Percentiles rank a stretch among this genome's conserved stretches.
These are phyloP conservation scores for Andricus grossulariae DNA, from an alignment of 1,140 invertebrate genomes.

Conservation along the genomic window DNA sequence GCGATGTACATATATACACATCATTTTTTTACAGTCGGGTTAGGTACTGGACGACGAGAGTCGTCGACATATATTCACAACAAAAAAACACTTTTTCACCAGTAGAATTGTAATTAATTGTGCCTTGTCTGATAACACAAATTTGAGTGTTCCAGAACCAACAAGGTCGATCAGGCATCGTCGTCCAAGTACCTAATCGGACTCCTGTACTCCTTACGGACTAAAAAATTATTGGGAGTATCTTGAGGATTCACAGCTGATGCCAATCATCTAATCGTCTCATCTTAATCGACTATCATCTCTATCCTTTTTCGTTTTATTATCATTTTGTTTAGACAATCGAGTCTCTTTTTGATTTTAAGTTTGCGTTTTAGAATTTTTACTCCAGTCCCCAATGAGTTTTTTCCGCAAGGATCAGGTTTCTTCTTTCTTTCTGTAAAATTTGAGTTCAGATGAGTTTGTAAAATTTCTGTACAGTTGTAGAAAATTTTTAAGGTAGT, in stretches of 20 bases:
- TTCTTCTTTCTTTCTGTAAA: slow-evolving; percentile 16
- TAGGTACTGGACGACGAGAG: slow-evolving; percentile 27
- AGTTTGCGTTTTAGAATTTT: slow-evolving; percentile 13
- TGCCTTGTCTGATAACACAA: slow-evolving; percentile 11
- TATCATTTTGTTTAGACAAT: neutral
- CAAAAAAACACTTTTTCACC: neutral
- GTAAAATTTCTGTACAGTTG: slow-evolving; percentile 1
- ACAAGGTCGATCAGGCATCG: slow-evolving; percentile 41
- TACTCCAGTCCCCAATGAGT: slow-evolving; percentile 18
- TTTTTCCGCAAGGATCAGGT: slow-evolving; percentile 17
- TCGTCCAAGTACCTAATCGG: slow-evolving; percentile 42
- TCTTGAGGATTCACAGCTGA: slow-evolving; percentile 18
- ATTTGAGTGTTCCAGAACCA: slow-evolving; percentile 58
- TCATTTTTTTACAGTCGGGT: slow-evolving; percentile 10
- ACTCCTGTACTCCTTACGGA: slow-evolving; percentile 38
- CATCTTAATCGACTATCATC: slow-evolving; percentile 20
- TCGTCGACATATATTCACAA: slow-evolving; percentile 10
- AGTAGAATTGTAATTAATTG: neutral
- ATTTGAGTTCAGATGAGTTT: slow-evolving; percentile 19
- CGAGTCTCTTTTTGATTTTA: neutral
- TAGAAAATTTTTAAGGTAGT: neutral
- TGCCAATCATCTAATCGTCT: slow-evolving; percentile 7
- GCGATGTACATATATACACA: slow-evolving; percentile 26
- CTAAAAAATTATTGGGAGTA: slow-evolving; percentile 29
- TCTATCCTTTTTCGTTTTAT: slow-evolving; percentile 7